Base-by-base conservation (phyloP, 1,140 invertebrate genomes). In the Plutomurus gul region DNA sequence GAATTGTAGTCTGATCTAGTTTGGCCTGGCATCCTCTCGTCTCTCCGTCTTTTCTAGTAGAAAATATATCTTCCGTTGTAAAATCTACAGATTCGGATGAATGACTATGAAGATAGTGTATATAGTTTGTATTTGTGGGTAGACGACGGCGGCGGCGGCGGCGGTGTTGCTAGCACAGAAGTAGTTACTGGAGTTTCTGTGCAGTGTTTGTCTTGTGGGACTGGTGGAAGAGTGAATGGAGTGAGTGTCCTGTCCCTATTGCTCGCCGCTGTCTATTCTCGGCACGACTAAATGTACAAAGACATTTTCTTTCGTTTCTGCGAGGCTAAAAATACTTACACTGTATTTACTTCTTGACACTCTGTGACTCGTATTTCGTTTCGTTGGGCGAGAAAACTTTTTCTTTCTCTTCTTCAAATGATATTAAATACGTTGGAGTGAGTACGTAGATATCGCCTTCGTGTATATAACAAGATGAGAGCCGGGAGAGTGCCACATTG, bases 321-420 rank as follows among this genome's bases (percentile, higher is more conserved):
- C 3, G 4, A 60, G n/a, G 5, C 27, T 27, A 30, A 65, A 65
- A 65, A 65, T 65, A 65, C 11, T 3, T 36, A 65, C 13, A n/a
- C n/a, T n/a, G n/a, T 65, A 65, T 65, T 65, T 65, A 36, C 56
- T 65, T 65, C 27, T 65, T 65, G 56, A 65, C 56, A 65, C 56
- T 65, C 27, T 56, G 22, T 16, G 30, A 16, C 20, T 47, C 43
- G 11, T 33, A 13, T 65, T 65, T 65, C 13, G 6, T 47, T 47
- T 13, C 30, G 1, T n/a, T 0, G n/a, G 0, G 2, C 3, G n/a
- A 4, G 13, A 33, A 65, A 33, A 3, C 10, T 4, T 33, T 33
- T 16, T n/a, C 25, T 65, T 65, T 65, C 2, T 11, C 18, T 27
- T 65, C 25, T 60, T 16, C 25, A 60, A 27, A 60, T 30, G 56